Evolutionary conservation across 2,113 vertebrate genomes (phyloP).

Genomic region (Paracanthobrama guichenoti): DNA sequence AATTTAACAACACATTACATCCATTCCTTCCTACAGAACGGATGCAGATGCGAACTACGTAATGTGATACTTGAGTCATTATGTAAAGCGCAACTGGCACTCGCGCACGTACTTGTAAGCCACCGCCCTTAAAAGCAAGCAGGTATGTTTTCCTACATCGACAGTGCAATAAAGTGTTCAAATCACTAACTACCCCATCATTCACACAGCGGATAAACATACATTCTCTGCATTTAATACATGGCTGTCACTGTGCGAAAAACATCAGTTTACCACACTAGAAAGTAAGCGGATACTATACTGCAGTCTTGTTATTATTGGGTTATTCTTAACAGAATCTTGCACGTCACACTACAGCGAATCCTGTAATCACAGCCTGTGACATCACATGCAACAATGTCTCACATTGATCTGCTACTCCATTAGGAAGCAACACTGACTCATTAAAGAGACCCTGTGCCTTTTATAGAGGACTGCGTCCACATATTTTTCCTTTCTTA

Average conservation of each 20-base stretch:
- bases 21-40: not conserved
- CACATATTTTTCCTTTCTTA: constrained; percentile 71
- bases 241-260: not conserved
- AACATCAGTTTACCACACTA: not conserved
- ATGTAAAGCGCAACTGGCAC: constrained; percentile 66
- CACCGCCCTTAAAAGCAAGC: constrained; percentile 72
- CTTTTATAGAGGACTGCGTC: not conserved
- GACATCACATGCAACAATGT: not conserved
- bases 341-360: not conserved
- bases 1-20: not conserved
- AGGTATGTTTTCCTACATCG: constrained; percentile 25
- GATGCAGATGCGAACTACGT: constrained; percentile 19
- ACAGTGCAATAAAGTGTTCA: not conserved
- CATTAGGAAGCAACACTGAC: not conserved
- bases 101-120: constrained; percentile 57
- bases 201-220: not conserved
- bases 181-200: not conserved
- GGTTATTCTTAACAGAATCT: not conserved
- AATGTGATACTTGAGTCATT: constrained; percentile 69
- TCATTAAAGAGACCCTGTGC: not conserved
- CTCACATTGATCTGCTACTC: not conserved
- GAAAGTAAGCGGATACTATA: not conserved
- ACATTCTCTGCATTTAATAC: not conserved
- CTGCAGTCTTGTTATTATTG: not conserved
- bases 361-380: not conserved